phyloP scores from a whole-genome alignment of 2,113 vertebrate genomes.

The Xiphophorus hellerii region DNA sequence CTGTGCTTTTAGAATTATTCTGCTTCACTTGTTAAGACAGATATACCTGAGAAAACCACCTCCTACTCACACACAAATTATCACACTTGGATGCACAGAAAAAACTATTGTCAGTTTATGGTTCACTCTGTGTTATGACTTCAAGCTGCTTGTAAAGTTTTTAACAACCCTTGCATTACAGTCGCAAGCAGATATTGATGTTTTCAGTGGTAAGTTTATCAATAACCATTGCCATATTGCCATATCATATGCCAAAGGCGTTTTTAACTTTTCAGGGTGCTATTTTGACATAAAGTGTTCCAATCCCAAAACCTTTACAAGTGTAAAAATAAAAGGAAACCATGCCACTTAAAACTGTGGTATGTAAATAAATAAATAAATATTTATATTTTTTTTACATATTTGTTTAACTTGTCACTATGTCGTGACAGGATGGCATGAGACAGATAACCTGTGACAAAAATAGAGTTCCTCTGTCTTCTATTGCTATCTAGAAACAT shows the following conservation, averaged over 20 bases:
- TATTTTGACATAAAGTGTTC: too few species aligned
- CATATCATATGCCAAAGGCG: too few species aligned
- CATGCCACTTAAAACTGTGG: background rate
- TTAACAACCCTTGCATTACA: conserved; percentile 9
- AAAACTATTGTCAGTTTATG: conserved; percentile 11
- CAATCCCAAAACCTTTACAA: background rate
- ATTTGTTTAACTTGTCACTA: too few species aligned
- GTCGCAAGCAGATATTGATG: background rate
- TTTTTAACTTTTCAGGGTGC: background rate
- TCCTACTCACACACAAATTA: conserved; percentile 2
- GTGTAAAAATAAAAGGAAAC: background rate
- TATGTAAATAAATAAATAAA: too few species aligned
- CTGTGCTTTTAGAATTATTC: conserved; percentile 22
- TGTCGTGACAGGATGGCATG: too few species aligned
- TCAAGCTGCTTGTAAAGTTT: conserved; percentile 8
- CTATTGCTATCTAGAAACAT: too few species aligned
- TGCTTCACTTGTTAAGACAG: conserved; percentile 27
- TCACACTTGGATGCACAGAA: conserved; percentile 12
- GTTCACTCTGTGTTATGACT: conserved; percentile 28
- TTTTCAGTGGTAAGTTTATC: background rate
- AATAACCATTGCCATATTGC: background rate
- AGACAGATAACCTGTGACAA: too few species aligned
- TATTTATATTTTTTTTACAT: too few species aligned
- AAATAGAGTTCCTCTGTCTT: too few species aligned
- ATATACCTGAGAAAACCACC: conserved; percentile 14